Base-by-base conservation (phyloP, 2,113 vertebrate genomes). In the Pomatorhinus ruficollis region DNA sequence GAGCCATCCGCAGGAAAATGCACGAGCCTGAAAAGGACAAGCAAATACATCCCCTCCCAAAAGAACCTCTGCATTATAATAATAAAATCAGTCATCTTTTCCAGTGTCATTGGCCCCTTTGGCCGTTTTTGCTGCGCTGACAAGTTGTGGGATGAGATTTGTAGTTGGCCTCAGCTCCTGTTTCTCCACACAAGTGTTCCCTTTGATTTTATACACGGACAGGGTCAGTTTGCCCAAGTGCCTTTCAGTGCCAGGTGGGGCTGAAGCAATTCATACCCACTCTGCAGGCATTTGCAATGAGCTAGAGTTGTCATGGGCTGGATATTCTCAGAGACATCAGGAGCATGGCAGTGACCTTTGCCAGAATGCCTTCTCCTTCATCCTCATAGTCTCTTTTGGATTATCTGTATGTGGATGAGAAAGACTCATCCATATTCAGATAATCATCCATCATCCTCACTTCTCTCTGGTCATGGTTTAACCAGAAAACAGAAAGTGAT, bases 211-310 rank as follows among this genome's bases (percentile, higher is more conserved):
- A 4, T 2, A 8, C 7, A 13, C 3, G 24, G 21, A 35, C 4
- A 4, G 65, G 45, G 22, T 63, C 65, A 24, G 11, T 69, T 64
- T 76, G 42, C 45, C 15, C 23, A 0, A 1, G 12, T 27, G n/a
- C 28, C 31, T 33, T 15, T 50, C 47, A 16, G 22, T 27, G 25
- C 44, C 30, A 0, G 3, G 5, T 1, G 19, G n/a, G 25, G n/a
- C 27, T 66, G 35, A n/a, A 70, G 35, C 33, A 82, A 12, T 44
- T 56, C 11, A 9, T 22, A 17, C 7, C 8, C 84, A 12, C 17
- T 54, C 5, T 8, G 31, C 61, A 82, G 56, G 15, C 22, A 10
- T 76, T 82, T 78, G 35, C 57, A 7, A 0, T 5, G 45, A 42
- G 9, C 42, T 25, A 2, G 37, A 33, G 19, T 12, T 15, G 2